phyloP scores from a whole-genome alignment of 1,140 invertebrate genomes.

The Linepithema humile region DNA sequence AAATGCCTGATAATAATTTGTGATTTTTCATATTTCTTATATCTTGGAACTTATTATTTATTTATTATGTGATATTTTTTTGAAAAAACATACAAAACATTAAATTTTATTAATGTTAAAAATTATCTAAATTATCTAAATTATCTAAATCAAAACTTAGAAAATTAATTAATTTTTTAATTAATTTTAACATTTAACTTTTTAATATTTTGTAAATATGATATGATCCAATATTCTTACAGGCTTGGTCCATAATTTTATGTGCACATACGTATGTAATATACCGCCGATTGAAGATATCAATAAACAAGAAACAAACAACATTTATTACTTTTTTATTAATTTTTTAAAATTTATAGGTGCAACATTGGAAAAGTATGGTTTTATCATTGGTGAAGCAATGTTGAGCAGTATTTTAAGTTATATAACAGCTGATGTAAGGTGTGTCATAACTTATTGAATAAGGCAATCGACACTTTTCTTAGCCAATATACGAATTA shows the following conservation, averaged over 20 bases:
- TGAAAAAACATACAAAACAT: background rate
- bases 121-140: too few relatives aligned
- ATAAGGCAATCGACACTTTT: constrained; percentile 11
- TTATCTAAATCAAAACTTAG: constrained; percentile 16
- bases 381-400: background rate
- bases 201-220: constrained; percentile 12
- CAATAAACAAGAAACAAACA: constrained; percentile 28
- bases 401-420: background rate
- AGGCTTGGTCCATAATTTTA: constrained; percentile 1
- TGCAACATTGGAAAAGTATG: background rate
- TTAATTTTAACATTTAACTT: too few relatives aligned
- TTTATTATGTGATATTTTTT: constrained; percentile 6
- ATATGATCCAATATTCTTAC: background rate
- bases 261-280: constrained; percentile 43
- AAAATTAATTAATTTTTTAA: too few relatives aligned
- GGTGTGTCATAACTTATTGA: background rate
- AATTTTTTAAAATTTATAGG: background rate
- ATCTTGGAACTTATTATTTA: constrained; percentile 1
- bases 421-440: background rate
- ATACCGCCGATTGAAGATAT: background rate
- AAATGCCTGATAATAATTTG: background rate
- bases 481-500: background rate
- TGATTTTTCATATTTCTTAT: background rate
- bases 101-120: constrained; percentile 1
- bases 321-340: constrained; percentile 9